These are phyloP conservation scores for Gyps fulvus DNA, from an alignment of 2,113 vertebrate genomes.

Conservation along the genomic window DNA sequence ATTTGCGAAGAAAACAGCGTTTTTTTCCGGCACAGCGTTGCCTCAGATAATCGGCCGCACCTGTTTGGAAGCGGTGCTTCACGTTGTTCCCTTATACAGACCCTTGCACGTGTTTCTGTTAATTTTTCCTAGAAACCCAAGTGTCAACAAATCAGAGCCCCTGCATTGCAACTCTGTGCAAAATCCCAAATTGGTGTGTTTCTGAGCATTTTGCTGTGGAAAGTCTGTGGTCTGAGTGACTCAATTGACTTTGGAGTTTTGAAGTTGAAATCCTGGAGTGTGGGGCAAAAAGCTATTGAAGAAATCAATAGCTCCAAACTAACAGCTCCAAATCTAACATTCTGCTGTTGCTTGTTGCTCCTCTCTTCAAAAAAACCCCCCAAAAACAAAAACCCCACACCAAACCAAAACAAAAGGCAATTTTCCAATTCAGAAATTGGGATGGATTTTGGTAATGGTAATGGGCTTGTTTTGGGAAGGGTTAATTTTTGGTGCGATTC, in stretches of 20 bases:
- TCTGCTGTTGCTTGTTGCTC: neutral
- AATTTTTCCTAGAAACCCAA: constrained; percentile 62
- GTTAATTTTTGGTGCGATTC: neutral
- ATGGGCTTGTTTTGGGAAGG: neutral
- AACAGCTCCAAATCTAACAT: neutral
- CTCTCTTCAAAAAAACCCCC: rapidly evolving
- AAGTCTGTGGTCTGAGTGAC: neutral
- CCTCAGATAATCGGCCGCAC: constrained; percentile 68
- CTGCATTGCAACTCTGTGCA: neutral
- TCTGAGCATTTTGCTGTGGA: neutral
- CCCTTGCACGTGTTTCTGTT: constrained; percentile 49
- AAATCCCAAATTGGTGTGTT: neutral
- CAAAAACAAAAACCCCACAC: too few relatives aligned
- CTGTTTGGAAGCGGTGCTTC: constrained; percentile 64
- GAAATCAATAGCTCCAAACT: neutral
- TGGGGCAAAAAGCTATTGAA: neutral
- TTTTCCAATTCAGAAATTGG: neutral
- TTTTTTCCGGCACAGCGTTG: constrained; percentile 18
- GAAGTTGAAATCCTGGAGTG: neutral
- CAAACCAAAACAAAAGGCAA: too few relatives aligned
- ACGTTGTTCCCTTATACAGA: constrained; percentile 34
- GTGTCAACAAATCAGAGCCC: constrained; percentile 44
- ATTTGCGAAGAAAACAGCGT: constrained; percentile 45
- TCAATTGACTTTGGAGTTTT: rapidly evolving
- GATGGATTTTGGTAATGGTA: neutral